These are phyloP conservation scores for Atrichornis clamosus DNA, from an alignment of 2,113 vertebrate genomes.

Conservation along the genomic window DNA sequence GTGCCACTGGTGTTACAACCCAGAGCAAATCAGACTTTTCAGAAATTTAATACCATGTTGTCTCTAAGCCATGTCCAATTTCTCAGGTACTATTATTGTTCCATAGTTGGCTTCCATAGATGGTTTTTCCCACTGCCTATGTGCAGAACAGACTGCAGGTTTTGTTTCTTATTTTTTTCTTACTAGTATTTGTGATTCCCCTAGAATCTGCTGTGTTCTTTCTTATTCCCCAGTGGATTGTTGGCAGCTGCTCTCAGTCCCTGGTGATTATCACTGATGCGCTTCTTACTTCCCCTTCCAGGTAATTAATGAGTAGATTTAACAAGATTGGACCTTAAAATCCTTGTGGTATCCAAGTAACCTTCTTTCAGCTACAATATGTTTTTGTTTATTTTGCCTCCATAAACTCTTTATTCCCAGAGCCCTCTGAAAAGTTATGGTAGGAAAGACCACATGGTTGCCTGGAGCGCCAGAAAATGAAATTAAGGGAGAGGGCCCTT, in stretches of 20 bases:
- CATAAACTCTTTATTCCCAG: neutral
- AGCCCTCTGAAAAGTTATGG: neutral
- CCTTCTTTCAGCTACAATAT: neutral
- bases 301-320: slow-evolving; percentile 60
- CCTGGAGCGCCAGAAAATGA: neutral
- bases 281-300: slow-evolving; percentile 32
- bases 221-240: neutral
- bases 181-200: neutral
- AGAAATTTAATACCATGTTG: neutral
- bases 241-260: slow-evolving; percentile 11
- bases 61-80: neutral
- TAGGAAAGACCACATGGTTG: neutral
- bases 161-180: neutral
- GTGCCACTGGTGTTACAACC: accelerated
- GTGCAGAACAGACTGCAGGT: neutral
- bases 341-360: slow-evolving; percentile 19
- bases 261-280: neutral
- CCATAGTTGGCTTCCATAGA: neutral
- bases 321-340: slow-evolving; percentile 41
- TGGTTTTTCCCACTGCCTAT: neutral
- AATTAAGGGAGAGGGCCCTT: neutral
- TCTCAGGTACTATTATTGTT: neutral
- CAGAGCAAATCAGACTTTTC: neutral
- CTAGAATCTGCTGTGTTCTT: neutral
- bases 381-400: slow-evolving; percentile 20